Evolutionary conservation across 1,140 invertebrate species (phyloP).

Genomic region (Temnothorax curvispinosus): DNA sequence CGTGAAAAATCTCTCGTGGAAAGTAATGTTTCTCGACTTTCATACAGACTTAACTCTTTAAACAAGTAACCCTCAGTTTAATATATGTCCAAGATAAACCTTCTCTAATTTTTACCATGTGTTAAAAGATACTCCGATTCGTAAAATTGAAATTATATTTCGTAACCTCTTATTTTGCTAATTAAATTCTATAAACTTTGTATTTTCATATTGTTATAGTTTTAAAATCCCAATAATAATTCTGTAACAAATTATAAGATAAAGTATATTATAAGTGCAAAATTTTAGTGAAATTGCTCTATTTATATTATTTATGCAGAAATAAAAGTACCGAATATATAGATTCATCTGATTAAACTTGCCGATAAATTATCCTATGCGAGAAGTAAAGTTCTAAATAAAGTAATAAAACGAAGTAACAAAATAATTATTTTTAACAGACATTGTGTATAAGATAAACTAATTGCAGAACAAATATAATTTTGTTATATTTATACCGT

Average conservation of each 20-base stretch:
- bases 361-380: not conserved
- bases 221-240: not conserved
- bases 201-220: not conserved
- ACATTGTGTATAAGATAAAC: constrained; percentile 2
- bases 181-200: not conserved
- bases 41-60: constrained; percentile 13
- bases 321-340: not conserved
- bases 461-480: not conserved
- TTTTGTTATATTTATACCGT: not conserved
- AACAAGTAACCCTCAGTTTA: constrained; percentile 29
- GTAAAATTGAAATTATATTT: not conserved
- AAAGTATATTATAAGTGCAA: not conserved
- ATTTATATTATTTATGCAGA: not conserved
- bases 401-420: not conserved
- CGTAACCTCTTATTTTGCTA: not conserved
- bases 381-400: not conserved
- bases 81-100: constrained; percentile 26
- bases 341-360: not conserved
- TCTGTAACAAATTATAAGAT: not conserved
- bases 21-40: constrained; percentile 58
- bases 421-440: not conserved
- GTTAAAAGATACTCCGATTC: not conserved
- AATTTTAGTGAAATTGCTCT: not conserved
- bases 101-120: constrained; percentile 27
- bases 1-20: constrained; percentile 59